Evolutionary conservation across 2,113 vertebrate species (phyloP).

Genomic region (Scopus umbretta): DNA sequence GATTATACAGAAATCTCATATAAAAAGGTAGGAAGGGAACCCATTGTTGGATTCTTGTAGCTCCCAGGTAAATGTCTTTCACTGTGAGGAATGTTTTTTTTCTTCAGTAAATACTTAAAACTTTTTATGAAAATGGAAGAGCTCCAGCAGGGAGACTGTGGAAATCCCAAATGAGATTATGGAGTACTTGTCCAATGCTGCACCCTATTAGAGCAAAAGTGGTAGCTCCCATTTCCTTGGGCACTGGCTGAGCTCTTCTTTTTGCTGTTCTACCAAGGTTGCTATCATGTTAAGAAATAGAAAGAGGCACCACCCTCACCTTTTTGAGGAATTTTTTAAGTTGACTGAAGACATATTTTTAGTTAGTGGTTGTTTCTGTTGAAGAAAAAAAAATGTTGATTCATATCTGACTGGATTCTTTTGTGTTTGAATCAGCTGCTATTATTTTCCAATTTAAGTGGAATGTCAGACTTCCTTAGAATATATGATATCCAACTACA

Average conservation of each 20-base stretch:
- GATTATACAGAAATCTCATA: neutral
- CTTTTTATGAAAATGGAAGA: neutral
- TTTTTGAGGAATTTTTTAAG: neutral
- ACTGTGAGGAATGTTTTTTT: neutral
- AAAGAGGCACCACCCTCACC: neutral
- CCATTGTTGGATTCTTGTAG: neutral
- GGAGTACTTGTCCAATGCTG: neutral
- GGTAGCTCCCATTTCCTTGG: neutral
- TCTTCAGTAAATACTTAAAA: neutral
- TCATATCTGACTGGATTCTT: neutral
- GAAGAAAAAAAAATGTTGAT: neutral
- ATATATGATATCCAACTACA: neutral
- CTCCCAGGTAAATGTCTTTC: neutral
- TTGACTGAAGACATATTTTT: neutral
- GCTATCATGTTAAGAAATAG: neutral
- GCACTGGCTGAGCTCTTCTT: neutral
- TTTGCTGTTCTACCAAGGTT: neutral
- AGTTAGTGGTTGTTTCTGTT: neutral
- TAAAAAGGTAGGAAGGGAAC: neutral
- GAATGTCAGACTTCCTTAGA: neutral
- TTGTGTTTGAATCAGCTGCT: neutral
- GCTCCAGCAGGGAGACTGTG: neutral
- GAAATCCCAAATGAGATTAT: neutral
- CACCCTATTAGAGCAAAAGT: neutral
- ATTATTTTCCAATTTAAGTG: neutral